These are phyloP conservation scores for Mormyrus proboscirostris DNA, from an alignment of 2,797 vertebrate species.

Conservation along the genomic window DNA sequence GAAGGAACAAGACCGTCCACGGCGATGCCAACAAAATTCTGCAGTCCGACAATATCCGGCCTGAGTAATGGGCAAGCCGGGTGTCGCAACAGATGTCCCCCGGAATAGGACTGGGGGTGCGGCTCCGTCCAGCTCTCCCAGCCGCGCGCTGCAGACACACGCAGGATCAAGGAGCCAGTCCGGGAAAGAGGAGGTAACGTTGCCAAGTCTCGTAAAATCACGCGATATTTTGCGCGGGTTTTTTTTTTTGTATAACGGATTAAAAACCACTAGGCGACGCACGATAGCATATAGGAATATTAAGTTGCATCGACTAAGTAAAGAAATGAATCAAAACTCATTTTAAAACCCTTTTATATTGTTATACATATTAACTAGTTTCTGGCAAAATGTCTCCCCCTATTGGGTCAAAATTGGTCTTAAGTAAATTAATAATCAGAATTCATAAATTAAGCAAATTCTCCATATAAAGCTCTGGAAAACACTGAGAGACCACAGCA, in stretches of 20 bases:
- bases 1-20: neutral
- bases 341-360: neutral
- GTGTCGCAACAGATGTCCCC: constrained; percentile 25
- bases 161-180: constrained; percentile 5
- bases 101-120: constrained; percentile 19
- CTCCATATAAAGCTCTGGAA: neutral
- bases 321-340: neutral
- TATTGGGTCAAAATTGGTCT: neutral
- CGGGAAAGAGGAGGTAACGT: neutral
- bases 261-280: neutral
- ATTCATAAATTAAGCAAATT: neutral
- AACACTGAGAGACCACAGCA: neutral
- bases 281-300: neutral
- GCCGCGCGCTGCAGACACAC: neutral
- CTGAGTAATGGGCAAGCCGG: constrained; percentile 10
- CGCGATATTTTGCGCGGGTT: neutral
- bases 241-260: neutral
- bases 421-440: neutral
- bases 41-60: constrained; percentile 6
- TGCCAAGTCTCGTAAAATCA: neutral
- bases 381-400: neutral
- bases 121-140: constrained; percentile 23
- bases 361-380: neutral
- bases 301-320: neutral
- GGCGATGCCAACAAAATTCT: neutral